Percentiles rank a stretch among this genome's conserved stretches.
Evolutionary conservation across 2,888 invertebrate genomes (phyloP).

Genomic region (Argyresthia goedartella): DNA sequence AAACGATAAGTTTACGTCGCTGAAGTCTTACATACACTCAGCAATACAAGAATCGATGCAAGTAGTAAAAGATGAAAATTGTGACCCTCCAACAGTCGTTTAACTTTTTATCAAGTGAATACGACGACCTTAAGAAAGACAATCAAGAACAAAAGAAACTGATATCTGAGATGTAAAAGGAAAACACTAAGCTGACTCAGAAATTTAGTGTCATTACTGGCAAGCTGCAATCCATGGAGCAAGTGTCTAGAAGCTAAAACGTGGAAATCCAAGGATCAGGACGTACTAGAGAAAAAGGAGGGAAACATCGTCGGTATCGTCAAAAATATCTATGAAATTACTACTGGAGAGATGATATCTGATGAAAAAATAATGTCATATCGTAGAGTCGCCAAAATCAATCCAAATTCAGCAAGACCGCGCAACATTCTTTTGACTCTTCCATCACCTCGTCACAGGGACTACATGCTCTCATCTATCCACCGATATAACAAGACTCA

Average conservation of each 20-base stretch:
- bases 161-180: too few species aligned
- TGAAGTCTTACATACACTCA: too few species aligned
- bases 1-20: too few species aligned
- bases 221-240: not conserved
- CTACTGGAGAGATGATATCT: not conserved
- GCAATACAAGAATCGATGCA: too few species aligned
- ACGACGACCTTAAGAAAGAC: too few species aligned
- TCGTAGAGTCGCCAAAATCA: conserved; percentile 10
- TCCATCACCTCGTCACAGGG: conserved; percentile 3
- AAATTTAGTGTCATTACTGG: not conserved
- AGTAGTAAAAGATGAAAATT: too few species aligned
- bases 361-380: conserved; percentile 2
- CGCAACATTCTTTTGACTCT: conserved; percentile 2
- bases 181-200: too few species aligned
- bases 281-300: conserved; percentile 6
- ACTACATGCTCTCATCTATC: not conserved
- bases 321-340: conserved; percentile 3
- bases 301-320: conserved; percentile 5
- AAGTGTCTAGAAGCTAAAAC: conserved; percentile 5
- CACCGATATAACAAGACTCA: conserved; percentile 2
- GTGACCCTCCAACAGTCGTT: too few species aligned
- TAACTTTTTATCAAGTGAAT: too few species aligned
- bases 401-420: conserved; percentile 7
- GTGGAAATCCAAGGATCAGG: conserved; percentile 11
- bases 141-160: too few species aligned